A percentile compares a stretch with the other conserved stretches of the same genome.
phyloP scores from a whole-genome alignment of 2,797 vertebrate genomes.

The Siniperca obscura region DNA sequence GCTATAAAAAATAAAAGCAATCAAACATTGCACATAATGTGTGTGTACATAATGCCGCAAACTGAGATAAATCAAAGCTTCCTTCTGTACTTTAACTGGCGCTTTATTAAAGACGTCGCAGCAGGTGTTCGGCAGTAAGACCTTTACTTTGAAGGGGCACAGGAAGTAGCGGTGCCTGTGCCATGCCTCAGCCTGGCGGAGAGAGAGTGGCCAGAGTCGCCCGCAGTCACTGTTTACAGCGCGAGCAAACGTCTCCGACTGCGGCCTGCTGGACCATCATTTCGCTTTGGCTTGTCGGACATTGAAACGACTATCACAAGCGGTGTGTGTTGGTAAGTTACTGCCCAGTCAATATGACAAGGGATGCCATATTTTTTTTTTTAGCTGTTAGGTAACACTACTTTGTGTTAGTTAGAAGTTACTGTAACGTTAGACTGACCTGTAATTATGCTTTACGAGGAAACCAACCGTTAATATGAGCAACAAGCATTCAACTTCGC shows the following conservation, averaged over 20 bases:
- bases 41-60: not conserved
- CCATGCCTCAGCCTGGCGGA: fast-evolving
- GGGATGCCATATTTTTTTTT: too few species aligned
- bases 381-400: not conserved
- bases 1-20: not conserved
- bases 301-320: not conserved
- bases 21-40: not conserved
- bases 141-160: conserved; percentile 17
- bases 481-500: not conserved
- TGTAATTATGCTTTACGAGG: too few species aligned
- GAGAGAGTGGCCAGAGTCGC: not conserved
- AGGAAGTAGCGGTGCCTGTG: not conserved
- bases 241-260: fast-evolving
- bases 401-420: not conserved
- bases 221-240: not conserved
- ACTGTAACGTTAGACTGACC: too few species aligned
- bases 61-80: not conserved
- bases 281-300: not conserved
- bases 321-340: conserved; percentile 4
- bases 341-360: too few species aligned
- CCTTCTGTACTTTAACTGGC: not conserved
- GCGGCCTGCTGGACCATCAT: fast-evolving
- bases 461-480: not conserved
- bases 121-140: not conserved
- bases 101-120: too few species aligned